Evolutionary conservation across 2,888 invertebrate species (phyloP), one percentile per base, ranked within the genome.

Genomic region (Aleiodes leptofemur): DNA sequence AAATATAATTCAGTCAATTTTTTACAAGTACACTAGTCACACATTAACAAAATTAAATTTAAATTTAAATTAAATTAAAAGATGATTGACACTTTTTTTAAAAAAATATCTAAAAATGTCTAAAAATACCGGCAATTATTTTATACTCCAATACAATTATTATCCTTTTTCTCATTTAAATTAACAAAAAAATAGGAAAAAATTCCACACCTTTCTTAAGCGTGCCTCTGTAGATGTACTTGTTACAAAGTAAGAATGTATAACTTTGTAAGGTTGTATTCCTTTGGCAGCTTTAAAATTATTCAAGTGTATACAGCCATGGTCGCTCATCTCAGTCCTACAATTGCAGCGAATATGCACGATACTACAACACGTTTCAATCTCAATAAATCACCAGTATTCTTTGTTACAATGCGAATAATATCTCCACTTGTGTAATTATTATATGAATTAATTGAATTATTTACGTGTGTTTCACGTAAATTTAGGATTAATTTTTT

Each of bases 161-260:
- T 13, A 61, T 11, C 14, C 3, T 31, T n/a, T 34, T 31, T n/a
- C 9, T 8, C 43, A 66, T 3, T n/a, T 23, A n/a, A 13, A 29
- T 11, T 31, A 14, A 31, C 1, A 51, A 51, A 51, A 13, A 29
- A 51, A 51, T 23, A 70, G 57, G n/a, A 23, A 71, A 76, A n/a
- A n/a, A n/a, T n/a, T 78, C 83, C 85, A 85, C 87, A 96, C 97
- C 95, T 96, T 97, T 85, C 95, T 94, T 90, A 94, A 93, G 84
- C 96, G 93, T 81, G 95, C 95, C 90, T 95, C 95, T 82, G 92
- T 92, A 78, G 95, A 94, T 73, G 95, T 94, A 89, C 96, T 95
- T 80, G 96, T 93, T 75, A 96, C 95, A 90, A 97, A 97, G 90
- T 95, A 96, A 80, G 95, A 94, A 91, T 97, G 96, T 84, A 97